These are phyloP conservation scores for Tethya wilhelma DNA, from an alignment of 37 sponge, comb jelly and placozoan genomes.

Conservation along the genomic window DNA sequence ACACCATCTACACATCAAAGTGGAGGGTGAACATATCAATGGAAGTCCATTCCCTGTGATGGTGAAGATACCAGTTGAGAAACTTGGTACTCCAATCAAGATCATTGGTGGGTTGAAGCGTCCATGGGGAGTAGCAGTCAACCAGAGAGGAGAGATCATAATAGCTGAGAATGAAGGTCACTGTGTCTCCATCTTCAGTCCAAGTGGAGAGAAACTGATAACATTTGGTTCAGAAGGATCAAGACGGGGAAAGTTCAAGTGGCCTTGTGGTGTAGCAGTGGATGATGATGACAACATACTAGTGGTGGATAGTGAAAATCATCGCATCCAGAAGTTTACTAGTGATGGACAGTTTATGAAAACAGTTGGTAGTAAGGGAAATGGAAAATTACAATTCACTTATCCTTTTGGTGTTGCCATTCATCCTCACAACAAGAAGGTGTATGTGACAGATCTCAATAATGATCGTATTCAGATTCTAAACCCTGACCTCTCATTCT, in stretches of 20 bases:
- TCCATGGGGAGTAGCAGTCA: conserved; percentile 27
- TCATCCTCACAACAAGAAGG: conserved; percentile 19
- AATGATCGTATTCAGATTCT: conserved; percentile 27
- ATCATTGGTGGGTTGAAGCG: conserved; percentile 2
- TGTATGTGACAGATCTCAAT: conserved; percentile 31
- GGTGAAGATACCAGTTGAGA: no score
- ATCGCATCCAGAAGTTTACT: conserved; percentile 35
- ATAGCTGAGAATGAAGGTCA: conserved; percentile 3
- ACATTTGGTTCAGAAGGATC: conserved; percentile 1
- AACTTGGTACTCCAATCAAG: conserved; percentile 6
- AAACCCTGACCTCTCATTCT: conserved; percentile 37
- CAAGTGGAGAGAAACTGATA: not conserved
- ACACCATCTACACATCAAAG: no score
- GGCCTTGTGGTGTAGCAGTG: conserved; percentile 22
- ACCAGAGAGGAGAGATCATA: conserved; percentile 5
- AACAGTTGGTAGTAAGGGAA: conserved; percentile 29
- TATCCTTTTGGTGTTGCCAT: conserved; percentile 17
- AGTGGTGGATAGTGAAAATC: conserved; percentile 19
- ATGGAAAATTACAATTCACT: conserved; percentile 26
- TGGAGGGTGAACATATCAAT: no score
- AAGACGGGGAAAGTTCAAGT: not conserved
- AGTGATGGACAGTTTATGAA: conserved; percentile 22
- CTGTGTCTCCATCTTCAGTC: conserved; percentile 1
- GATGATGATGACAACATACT: conserved; percentile 10
- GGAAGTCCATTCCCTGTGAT: no score